These are phyloP conservation scores for Callionymus lyra DNA, from an alignment of 2,113 vertebrate genomes.

Conservation along the genomic window DNA sequence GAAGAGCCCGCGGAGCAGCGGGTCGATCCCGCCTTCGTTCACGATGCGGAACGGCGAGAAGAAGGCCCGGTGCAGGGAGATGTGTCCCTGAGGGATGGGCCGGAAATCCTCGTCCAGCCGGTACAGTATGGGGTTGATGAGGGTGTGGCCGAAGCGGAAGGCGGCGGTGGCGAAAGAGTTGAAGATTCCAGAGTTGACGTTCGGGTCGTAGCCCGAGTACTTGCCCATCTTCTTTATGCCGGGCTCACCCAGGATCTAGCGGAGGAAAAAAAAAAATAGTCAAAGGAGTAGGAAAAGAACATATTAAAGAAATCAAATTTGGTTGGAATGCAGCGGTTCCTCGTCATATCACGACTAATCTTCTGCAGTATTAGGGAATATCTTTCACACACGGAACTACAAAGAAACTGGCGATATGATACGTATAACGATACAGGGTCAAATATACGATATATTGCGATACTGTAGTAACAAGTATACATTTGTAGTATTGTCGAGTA, in stretches of 20 bases:
- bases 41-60: constrained; percentile 96
- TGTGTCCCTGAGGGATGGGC: constrained; percentile 83
- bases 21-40: constrained; percentile 96
- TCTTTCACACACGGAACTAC: too few species aligned
- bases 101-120: constrained; percentile 83
- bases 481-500: too few species aligned
- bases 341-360: too few species aligned
- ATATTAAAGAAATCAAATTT: too few species aligned
- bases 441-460: too few species aligned
- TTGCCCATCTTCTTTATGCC: constrained; percentile 83
- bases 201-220: constrained; percentile 85
- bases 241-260: constrained; percentile 80
- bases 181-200: constrained; percentile 83
- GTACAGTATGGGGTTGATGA: constrained; percentile 89
- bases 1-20: constrained; percentile 87
- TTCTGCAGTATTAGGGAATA: too few species aligned
- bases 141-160: constrained; percentile 95
- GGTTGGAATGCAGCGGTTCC: too few species aligned
- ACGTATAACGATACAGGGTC: too few species aligned
- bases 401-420: too few species aligned
- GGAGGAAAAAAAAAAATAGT: not conserved
- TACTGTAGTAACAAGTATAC: too few species aligned
- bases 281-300: too few species aligned
- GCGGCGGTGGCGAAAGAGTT: constrained; percentile 92
- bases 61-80: constrained; percentile 93